phyloP scores from a whole-genome alignment of 2,113 vertebrate species.

The Conger conger region DNA sequence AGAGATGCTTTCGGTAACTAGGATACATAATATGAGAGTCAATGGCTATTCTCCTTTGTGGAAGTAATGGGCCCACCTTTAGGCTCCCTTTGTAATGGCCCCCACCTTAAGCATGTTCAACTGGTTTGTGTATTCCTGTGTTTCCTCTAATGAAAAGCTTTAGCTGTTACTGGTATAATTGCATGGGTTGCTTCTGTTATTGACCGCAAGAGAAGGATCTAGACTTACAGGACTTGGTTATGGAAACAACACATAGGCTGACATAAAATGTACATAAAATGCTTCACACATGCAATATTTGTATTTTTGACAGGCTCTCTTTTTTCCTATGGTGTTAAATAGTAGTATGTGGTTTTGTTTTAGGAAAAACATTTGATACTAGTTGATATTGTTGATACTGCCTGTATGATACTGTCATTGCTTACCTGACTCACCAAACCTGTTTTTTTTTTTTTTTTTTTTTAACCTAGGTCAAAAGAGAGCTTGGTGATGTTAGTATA shows the following conservation, averaged over 20 bases:
- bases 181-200: too few species aligned
- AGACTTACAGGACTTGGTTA: too few species aligned
- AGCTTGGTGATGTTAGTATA: slow-evolving; percentile 87
- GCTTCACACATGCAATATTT: too few species aligned
- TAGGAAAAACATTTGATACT: background rate
- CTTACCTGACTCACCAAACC: background rate
- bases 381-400: too few species aligned
- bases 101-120: too few species aligned
- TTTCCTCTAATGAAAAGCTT: too few species aligned
- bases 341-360: background rate
- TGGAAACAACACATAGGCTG: too few species aligned
- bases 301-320: background rate
- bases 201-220: too few species aligned
- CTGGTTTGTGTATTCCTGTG: too few species aligned
- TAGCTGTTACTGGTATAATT: too few species aligned
- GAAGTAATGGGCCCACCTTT: background rate
- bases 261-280: too few species aligned
- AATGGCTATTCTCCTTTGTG: background rate
- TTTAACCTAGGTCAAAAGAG: slow-evolving; percentile 80
- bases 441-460: slow-evolving; percentile 19
- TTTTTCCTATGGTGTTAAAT: background rate
- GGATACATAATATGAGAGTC: background rate
- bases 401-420: background rate
- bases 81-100: too few species aligned
- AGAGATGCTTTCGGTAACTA: background rate